phyloP scores from a whole-genome alignment of 2,797 vertebrate genomes.

The Hippoglossus hippoglossus region DNA sequence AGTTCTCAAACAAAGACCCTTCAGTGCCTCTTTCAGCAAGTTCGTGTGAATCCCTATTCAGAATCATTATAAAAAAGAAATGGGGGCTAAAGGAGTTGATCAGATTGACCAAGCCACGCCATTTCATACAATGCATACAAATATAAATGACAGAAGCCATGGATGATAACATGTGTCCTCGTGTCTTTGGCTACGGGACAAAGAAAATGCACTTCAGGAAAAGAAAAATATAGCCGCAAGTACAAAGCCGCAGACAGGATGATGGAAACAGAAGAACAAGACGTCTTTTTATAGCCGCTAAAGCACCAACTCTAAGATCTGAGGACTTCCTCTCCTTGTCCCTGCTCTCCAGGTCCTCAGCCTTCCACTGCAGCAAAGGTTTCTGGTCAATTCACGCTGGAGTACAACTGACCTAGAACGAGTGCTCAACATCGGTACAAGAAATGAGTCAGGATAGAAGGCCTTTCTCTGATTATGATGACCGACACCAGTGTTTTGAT shows the following conservation, averaged over 20 bases:
- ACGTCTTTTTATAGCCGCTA: slow-evolving; percentile 46
- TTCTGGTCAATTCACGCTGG: slow-evolving; percentile 22
- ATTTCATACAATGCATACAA: slow-evolving; percentile 11
- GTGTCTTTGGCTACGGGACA: slow-evolving; percentile 11
- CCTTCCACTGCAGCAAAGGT: slow-evolving; percentile 9
- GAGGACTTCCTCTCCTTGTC: slow-evolving; percentile 34
- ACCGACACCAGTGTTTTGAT: not conserved
- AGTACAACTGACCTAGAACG: not conserved
- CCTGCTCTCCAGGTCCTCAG: slow-evolving; percentile 13
- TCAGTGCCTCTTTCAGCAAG: slow-evolving; percentile 15
- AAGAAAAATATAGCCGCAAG: slow-evolving; percentile 27
- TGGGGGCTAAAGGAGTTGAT: not conserved
- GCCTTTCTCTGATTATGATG: not conserved
- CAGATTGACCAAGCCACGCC: not conserved
- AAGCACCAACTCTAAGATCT: slow-evolving; percentile 24
- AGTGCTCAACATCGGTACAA: not conserved
- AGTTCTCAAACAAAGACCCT: slow-evolving; percentile 12
- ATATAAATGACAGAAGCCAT: not conserved
- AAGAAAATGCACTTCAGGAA: slow-evolving; percentile 10
- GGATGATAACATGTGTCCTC: slow-evolving; percentile 5
- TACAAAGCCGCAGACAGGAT: slow-evolving; percentile 36
- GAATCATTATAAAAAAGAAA: not conserved
- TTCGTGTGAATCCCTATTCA: not conserved
- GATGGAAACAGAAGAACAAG: slow-evolving; percentile 44
- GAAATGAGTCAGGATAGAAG: not conserved